phyloP scores from a whole-genome alignment of 2,113 vertebrate species.

The Capreolus pygargus region DNA sequence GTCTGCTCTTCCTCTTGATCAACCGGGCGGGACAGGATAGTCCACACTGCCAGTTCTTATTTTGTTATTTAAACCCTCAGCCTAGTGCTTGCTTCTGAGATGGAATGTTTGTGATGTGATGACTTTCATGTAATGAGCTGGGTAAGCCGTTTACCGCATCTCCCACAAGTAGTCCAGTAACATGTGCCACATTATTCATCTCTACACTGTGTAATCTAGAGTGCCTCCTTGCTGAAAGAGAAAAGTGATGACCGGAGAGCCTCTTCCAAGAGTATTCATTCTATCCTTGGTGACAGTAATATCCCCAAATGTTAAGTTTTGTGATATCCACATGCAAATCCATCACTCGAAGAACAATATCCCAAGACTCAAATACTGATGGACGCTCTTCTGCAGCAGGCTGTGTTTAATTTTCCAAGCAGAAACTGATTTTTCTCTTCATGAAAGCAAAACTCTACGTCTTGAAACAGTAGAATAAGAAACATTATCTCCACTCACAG shows the following conservation, averaged over 20 bases:
- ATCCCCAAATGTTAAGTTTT: background rate
- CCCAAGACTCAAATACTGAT: background rate
- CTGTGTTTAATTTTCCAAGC: background rate
- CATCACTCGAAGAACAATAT: background rate
- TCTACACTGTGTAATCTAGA: background rate
- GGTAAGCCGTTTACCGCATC: background rate
- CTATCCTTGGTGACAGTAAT: background rate
- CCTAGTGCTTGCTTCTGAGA: background rate
- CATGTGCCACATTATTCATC: background rate
- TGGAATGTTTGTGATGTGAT: background rate
- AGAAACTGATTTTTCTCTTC: background rate
- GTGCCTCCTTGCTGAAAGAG: background rate
- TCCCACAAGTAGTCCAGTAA: background rate
- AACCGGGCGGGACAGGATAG: background rate
- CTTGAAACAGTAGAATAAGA: background rate
- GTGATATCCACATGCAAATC: background rate
- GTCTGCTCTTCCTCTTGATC: background rate
- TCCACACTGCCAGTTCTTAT: background rate
- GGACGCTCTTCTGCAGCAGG: accelerated
- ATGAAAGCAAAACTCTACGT: background rate
- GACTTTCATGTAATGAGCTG: background rate
- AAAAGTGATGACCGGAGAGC: background rate
- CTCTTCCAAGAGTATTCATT: background rate
- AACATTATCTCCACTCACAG: background rate
- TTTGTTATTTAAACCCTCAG: background rate